Evolutionary conservation across 2,113 vertebrate species (phyloP), one percentile per base, ranked within the genome.

Genomic region (Eonycteris spelaea): DNA sequence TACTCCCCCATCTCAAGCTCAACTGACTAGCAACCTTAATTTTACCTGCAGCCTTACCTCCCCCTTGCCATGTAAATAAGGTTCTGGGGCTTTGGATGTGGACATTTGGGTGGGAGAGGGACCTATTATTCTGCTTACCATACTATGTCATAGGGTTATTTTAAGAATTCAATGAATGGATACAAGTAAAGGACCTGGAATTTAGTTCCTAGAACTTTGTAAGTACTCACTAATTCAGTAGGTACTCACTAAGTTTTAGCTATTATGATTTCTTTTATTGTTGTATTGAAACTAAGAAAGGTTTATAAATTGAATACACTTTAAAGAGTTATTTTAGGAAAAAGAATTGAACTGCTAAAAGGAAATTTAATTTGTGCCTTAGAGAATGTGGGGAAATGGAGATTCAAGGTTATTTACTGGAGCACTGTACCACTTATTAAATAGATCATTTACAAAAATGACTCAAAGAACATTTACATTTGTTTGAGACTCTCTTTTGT

Each of bases 341-440:
- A 95, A 85, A 59, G 3, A 88, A 88, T 83, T 92, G 15, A 82
- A 65, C 70, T 67, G n/a, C 35, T 90, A n/a, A 61, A 93, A 84
- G 30, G 40, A 93, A 96, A 35, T 7, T 68, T 79, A 53, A 68
- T 78, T 75, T 96, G 26, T 94, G 16, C 53, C 53, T 75, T 63
- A 68, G 7, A 86, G 55, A 97, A 85, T 78, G 5, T 65, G 22
- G 59, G 48, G 30, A 89, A 96, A 80, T 91, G 68, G 43, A 93
- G 88, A 95, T 79, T 75, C 79, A 90, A 86, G 19, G 30, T 78
- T 74, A 74, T 86, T 87, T 92, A 78, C 3, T 2, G 10, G 30
- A 91, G 6, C 18, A 4, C 19, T 67, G 33, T 28, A 68, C 65
- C 40, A 59, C 0, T 91, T 51, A 92, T 18, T 68, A 11, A 95